Percentiles rank a stretch among this genome's conserved stretches.
Conservation (phyloP, 1,140 invertebrate genomes). For the Drosophila elegans region DNA sequence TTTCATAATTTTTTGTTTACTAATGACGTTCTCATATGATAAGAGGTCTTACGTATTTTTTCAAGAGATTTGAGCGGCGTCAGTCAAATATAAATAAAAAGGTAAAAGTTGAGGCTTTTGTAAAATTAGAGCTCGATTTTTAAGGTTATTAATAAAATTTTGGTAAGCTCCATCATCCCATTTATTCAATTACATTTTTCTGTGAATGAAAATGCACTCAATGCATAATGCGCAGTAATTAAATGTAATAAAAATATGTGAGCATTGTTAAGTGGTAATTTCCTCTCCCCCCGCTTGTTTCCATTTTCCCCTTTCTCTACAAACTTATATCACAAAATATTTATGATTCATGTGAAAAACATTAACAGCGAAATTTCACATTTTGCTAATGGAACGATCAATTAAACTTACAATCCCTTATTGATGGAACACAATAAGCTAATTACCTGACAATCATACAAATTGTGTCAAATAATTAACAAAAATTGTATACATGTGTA, state of each 20-base stretch:
- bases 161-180: no score
- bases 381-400: constrained; percentile 37
- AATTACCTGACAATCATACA: constrained; percentile 46
- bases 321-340: constrained; percentile 12
- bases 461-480: constrained; percentile 51
- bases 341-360: constrained; percentile 34
- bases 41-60: constrained; percentile 1
- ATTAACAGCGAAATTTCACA: constrained; percentile 26
- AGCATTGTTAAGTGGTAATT: constrained; percentile 20
- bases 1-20: constrained; percentile 5
- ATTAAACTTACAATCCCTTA: constrained; percentile 29
- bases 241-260: constrained; percentile 1
- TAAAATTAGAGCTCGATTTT: background rate
- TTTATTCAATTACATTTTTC: no score
- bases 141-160: no score
- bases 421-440: constrained; percentile 41
- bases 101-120: no score
- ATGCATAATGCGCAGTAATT: constrained; percentile 1
- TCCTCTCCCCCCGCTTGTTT: constrained; percentile 2
- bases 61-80: background rate
- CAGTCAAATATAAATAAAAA: background rate
- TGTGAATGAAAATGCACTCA: background rate
- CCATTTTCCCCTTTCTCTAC: background rate
- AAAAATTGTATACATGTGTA: constrained; percentile 28
- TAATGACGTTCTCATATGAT: background rate